These are phyloP conservation scores for Aeoliscus strigatus DNA, from an alignment of 2,797 vertebrate species.

Conservation along the genomic window DNA sequence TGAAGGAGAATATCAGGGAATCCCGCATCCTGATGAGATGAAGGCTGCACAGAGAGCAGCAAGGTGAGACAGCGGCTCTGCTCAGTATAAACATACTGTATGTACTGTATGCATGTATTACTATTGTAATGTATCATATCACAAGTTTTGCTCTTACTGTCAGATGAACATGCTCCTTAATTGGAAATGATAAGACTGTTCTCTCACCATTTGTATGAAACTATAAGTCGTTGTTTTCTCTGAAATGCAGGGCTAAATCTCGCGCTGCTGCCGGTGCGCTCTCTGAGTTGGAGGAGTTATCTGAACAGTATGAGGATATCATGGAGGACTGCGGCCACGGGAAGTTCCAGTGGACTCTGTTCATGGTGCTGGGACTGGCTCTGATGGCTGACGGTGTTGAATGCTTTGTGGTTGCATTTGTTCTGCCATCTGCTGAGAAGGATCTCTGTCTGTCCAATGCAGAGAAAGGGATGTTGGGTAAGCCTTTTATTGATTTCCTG, in stretches of 20 bases:
- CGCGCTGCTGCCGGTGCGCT: constrained; percentile 43
- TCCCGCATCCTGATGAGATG: constrained; percentile 90
- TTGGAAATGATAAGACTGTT: too few relatives aligned
- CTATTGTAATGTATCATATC: too few relatives aligned
- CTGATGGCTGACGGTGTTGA: constrained; percentile 96
- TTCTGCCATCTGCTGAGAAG: constrained; percentile 91
- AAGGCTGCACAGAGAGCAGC: constrained; percentile 80
- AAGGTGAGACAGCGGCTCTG: constrained; percentile 46
- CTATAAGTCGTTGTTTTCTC: neutral
- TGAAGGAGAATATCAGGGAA: constrained; percentile 96
- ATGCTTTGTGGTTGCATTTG: constrained; percentile 95
- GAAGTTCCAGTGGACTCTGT: constrained; percentile 94
- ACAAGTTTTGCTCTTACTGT: too few relatives aligned
- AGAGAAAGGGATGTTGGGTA: constrained; percentile 97
- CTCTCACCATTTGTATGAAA: too few relatives aligned
- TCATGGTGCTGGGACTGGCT: constrained; percentile 88
- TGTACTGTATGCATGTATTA: too few relatives aligned
- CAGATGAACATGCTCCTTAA: too few relatives aligned
- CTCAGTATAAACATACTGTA: too few relatives aligned
- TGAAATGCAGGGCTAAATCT: constrained; percentile 51
- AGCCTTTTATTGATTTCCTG: constrained; percentile 51
- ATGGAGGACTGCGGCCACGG: constrained; percentile 94
- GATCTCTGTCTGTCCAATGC: constrained; percentile 92
- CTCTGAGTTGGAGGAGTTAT: constrained; percentile 84
- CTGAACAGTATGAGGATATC: constrained; percentile 94